Percentiles rank a stretch among this genome's conserved stretches.
phyloP scores from a whole-genome alignment of 2,797 vertebrate species.

The Loriculus beryllinus region DNA sequence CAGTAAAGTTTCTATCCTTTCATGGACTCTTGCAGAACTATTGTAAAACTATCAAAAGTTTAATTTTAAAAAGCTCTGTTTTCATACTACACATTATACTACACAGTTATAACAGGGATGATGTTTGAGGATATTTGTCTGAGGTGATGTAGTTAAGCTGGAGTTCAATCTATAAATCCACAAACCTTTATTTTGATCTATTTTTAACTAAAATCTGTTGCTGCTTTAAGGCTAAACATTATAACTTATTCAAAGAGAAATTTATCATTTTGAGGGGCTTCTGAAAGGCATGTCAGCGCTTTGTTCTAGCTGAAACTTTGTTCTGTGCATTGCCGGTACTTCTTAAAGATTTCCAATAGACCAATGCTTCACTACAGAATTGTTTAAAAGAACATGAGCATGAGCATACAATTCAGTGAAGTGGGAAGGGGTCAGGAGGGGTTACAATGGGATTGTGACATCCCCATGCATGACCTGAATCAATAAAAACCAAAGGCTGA shows the following conservation, averaged over 20 bases:
- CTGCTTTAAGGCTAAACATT: constrained; percentile 9
- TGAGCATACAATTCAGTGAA: neutral
- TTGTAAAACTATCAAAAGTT: constrained; percentile 24
- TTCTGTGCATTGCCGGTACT: neutral
- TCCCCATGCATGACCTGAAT: fast-evolving
- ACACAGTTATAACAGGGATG: neutral
- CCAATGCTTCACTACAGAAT: neutral
- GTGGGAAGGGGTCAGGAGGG: neutral
- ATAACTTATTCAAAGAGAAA: constrained; percentile 2
- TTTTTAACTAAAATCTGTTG: constrained; percentile 13
- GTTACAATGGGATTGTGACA: neutral
- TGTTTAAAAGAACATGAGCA: neutral
- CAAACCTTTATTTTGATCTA: neutral
- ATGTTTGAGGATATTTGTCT: neutral
- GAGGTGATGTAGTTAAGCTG: neutral
- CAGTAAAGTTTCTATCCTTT: constrained; percentile 24
- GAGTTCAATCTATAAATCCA: neutral
- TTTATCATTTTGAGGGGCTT: constrained; percentile 5
- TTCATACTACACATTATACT: neutral
- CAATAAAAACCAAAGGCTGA: neutral
- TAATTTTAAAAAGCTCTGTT: neutral
- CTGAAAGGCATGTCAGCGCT: constrained; percentile 3
- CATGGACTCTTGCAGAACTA: neutral
- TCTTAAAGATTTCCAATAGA: constrained; percentile 6
- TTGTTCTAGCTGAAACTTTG: neutral